phyloP scores from a whole-genome alignment of 2,888 invertebrate genomes.

The Bellardia pandia region DNA sequence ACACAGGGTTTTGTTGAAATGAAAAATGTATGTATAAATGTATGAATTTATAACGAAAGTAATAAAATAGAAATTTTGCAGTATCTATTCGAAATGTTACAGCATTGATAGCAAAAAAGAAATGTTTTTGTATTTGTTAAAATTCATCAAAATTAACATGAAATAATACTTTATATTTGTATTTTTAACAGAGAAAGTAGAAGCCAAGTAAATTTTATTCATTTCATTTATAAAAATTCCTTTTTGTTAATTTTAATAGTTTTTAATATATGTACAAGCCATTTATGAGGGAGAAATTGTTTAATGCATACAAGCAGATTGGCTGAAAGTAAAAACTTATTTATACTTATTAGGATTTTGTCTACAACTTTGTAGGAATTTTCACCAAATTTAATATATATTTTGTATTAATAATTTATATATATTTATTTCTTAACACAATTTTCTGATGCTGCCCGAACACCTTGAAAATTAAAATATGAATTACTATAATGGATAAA shows the following conservation, averaged over 20 bases:
- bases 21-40: background rate
- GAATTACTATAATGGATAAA: too few relatives aligned
- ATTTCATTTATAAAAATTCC: background rate
- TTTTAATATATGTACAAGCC: slow-evolving; percentile 36
- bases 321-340: too few relatives aligned
- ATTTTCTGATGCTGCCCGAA: too few relatives aligned
- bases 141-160: slow-evolving; percentile 57
- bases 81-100: slow-evolving; percentile 16
- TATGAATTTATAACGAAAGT: slow-evolving; percentile 7
- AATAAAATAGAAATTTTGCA: slow-evolving; percentile 47
- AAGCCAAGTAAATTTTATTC: slow-evolving; percentile 21
- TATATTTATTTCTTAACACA: too few relatives aligned
- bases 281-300: background rate
- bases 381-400: too few relatives aligned
- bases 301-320: background rate
- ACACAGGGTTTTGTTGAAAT: slow-evolving; percentile 10
- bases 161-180: slow-evolving; percentile 43
- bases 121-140: background rate
- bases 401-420: too few relatives aligned
- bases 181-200: slow-evolving; percentile 2
- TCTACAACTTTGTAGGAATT: too few relatives aligned
- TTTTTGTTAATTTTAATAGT: slow-evolving; percentile 36
- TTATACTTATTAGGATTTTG: too few relatives aligned
- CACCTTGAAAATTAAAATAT: too few relatives aligned
- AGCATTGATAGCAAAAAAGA: background rate